Evolutionary conservation across 1,140 invertebrate genomes (phyloP).

Genomic region (Oedothorax gibbosus): DNA sequence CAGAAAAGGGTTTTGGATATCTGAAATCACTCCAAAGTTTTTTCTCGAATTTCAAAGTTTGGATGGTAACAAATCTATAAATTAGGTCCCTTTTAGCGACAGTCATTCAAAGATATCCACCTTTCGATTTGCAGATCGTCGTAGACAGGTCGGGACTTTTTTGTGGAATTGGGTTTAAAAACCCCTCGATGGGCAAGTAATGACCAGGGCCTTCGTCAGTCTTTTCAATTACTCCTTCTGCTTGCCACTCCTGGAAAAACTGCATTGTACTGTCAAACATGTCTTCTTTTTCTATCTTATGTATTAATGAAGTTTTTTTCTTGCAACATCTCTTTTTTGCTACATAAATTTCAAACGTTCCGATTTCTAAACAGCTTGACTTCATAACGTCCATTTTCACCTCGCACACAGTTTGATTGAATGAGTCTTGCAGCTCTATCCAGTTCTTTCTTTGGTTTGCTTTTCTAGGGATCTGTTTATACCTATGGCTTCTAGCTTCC

Average conservation of each 20-base stretch:
- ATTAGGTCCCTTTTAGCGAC: constrained; percentile 57
- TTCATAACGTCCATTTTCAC: constrained; percentile 22
- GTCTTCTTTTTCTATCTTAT: neutral
- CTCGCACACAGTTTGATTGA: neutral
- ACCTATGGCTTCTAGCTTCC: constrained; percentile 18
- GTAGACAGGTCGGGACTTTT: constrained; percentile 62
- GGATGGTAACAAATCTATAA: constrained; percentile 63
- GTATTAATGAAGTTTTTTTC: neutral
- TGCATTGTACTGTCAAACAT: constrained; percentile 6
- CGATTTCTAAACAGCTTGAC: constrained; percentile 7
- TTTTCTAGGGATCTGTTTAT: constrained; percentile 6
- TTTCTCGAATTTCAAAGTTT: constrained; percentile 67
- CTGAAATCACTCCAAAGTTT: constrained; percentile 65
- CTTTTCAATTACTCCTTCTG: constrained; percentile 53
- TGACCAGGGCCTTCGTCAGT: constrained; percentile 62
- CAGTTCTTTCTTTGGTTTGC: neutral
- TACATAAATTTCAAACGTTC: neutral
- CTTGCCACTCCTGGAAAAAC: constrained; percentile 56
- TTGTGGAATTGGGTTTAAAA: constrained; percentile 58
- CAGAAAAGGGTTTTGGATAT: too few species aligned
- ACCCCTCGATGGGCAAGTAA: constrained; percentile 18
- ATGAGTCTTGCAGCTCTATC: constrained; percentile 1
- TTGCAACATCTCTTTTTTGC: neutral
- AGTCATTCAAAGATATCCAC: constrained; percentile 57
- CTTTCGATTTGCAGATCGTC: constrained; percentile 61